Evolutionary conservation across 2,113 vertebrate genomes (phyloP).

Genomic region (Amblyornis subalaris): DNA sequence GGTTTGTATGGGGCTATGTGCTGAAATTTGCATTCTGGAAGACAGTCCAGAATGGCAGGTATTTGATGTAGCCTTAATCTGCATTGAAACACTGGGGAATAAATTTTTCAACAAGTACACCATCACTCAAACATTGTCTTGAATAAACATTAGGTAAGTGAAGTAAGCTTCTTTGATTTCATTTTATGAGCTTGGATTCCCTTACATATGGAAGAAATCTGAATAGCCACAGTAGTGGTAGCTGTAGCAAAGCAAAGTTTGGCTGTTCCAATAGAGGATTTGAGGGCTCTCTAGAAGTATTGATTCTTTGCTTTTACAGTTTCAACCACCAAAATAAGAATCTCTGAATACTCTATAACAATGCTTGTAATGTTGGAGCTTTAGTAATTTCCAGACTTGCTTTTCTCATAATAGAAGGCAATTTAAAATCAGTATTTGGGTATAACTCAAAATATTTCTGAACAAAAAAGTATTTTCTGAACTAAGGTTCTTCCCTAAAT

Average conservation of each 20-base stretch:
- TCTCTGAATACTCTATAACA: background rate
- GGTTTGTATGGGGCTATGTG: background rate
- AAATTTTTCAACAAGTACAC: background rate
- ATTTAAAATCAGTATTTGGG: background rate
- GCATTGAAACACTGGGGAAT: background rate
- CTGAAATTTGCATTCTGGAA: background rate
- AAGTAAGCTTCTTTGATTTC: background rate
- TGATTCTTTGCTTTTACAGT: background rate
- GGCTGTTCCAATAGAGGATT: background rate
- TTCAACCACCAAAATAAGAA: background rate
- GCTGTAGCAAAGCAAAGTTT: background rate
- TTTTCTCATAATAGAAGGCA: background rate
- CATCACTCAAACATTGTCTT: background rate
- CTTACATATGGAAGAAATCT: background rate
- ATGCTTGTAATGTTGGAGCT: background rate
- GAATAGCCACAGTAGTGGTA: background rate
- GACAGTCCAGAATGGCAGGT: background rate
- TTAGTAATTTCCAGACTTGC: background rate
- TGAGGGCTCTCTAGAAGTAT: background rate
- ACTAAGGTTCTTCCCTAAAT: background rate
- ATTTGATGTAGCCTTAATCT: background rate
- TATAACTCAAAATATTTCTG: background rate
- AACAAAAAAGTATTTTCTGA: background rate
- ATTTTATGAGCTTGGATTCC: background rate
- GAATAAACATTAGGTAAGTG: background rate